Evolutionary conservation across 2,113 vertebrate species (phyloP), one percentile per base, ranked within the genome.

Genomic region (Podarcis muralis): DNA sequence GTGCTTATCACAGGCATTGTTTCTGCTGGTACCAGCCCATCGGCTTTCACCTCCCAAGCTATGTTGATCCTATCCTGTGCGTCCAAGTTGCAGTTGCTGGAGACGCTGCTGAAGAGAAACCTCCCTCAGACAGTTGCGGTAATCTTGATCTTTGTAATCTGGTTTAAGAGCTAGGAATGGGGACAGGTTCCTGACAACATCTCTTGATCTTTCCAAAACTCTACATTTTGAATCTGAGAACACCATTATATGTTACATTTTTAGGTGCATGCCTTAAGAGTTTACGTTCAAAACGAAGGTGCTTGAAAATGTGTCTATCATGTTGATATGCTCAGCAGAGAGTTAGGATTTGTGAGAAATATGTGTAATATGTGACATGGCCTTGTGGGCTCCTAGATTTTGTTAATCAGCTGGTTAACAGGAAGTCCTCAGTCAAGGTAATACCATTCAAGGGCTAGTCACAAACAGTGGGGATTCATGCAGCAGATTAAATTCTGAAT

Each of bases 61-160:
- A 88, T 88, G 87, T 15, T 77, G 81, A 35, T 68, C 57, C 81
- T 88, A 4, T 77, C 87, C 37, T 83, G 72, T 77, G 30, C 87
- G 35, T 69, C 62, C 71, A 83, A 83, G 62, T 77, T 77, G 75
- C 37, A 6, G 3, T 15, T 77, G 23, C 40, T 77, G 75, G 75
- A 77, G 75, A 35, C 8, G 12, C 22, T 77, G 75, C 75, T 77
- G 75, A 77, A 43, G 11, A 77, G 27, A 13, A 77, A 5, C 23
- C 75, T 77, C 11, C 75, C 75, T 77, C 75, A 48, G 4, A 35
- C 75, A 77, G 3, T 77, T 25, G 32, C 3, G 35, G 75, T 88
- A 25, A 77, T 22, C 20, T 40, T 40, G 35, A 76, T 30, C 4
- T 25, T 43, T 88, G 11, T 4, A 43, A 3, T 83, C 72, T 86